phyloP scores from a whole-genome alignment of 2,113 vertebrate genomes.

The Eulemur rufifrons region DNA sequence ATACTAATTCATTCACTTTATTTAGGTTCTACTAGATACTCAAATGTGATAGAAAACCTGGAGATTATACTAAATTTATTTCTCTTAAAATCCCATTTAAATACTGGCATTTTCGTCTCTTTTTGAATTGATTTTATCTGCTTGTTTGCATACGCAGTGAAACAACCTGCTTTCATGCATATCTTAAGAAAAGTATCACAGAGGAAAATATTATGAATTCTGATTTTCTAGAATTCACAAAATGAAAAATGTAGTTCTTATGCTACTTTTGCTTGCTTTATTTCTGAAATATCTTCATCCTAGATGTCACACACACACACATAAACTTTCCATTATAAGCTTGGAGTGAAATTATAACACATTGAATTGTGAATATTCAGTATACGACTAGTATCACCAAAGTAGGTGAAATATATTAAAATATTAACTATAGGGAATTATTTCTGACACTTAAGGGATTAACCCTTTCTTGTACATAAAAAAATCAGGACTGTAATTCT shows the following conservation, averaged over 20 bases:
- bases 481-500: neutral
- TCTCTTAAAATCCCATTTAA: neutral
- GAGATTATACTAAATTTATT: neutral
- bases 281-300: neutral
- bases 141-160: neutral
- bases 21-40: neutral
- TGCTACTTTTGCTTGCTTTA: neutral
- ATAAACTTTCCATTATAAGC: neutral
- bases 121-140: neutral
- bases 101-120: neutral
- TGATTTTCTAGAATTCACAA: neutral
- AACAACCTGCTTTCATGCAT: neutral
- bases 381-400: neutral
- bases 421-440: neutral
- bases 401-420: neutral
- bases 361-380: neutral
- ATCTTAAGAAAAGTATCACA: neutral
- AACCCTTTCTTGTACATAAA: neutral
- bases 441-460: neutral
- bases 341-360: neutral
- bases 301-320: neutral
- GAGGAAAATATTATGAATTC: neutral
- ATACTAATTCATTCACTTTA: neutral
- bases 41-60: neutral
- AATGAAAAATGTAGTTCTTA: neutral